Percentiles rank a stretch among this genome's conserved stretches.
These are phyloP conservation scores for Ailurus styani DNA, from an alignment of 2,113 vertebrate genomes.

Conservation along the genomic window DNA sequence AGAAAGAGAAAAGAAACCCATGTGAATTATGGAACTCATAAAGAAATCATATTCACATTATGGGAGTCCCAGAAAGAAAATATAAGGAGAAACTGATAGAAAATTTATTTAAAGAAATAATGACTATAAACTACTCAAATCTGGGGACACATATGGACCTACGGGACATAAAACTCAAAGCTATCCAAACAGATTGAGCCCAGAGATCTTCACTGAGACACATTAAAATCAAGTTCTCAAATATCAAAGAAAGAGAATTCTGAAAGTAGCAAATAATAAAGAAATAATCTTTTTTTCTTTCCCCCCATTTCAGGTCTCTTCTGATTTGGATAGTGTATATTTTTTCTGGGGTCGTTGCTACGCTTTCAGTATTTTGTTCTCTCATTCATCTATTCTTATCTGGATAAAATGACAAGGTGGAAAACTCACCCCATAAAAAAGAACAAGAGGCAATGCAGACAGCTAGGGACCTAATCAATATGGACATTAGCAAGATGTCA, in stretches of 20 bases:
- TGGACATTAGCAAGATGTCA: too few species aligned
- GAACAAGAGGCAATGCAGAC: too few species aligned
- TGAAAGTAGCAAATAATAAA: background rate
- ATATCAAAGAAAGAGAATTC: background rate
- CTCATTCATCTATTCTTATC: too few species aligned
- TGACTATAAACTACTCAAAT: background rate
- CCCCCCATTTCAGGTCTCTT: too few species aligned
- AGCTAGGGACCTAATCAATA: too few species aligned
- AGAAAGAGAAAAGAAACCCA: background rate
- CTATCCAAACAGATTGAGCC: background rate
- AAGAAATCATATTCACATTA: background rate
- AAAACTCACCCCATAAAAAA: too few species aligned
- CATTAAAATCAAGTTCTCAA: background rate
- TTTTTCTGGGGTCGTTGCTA: too few species aligned
- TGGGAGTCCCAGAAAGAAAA: background rate
- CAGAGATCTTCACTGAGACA: background rate
- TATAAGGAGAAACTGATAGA: background rate
- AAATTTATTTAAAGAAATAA: background rate
- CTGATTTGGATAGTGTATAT: too few species aligned
- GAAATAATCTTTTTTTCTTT: too few species aligned
- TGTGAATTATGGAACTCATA: background rate
- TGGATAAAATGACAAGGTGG: too few species aligned
- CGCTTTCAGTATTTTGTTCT: too few species aligned
- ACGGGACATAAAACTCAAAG: background rate
- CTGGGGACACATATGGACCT: background rate